Conservation (phyloP, 1,140 invertebrate genomes). For the Idris sp. region DNA sequence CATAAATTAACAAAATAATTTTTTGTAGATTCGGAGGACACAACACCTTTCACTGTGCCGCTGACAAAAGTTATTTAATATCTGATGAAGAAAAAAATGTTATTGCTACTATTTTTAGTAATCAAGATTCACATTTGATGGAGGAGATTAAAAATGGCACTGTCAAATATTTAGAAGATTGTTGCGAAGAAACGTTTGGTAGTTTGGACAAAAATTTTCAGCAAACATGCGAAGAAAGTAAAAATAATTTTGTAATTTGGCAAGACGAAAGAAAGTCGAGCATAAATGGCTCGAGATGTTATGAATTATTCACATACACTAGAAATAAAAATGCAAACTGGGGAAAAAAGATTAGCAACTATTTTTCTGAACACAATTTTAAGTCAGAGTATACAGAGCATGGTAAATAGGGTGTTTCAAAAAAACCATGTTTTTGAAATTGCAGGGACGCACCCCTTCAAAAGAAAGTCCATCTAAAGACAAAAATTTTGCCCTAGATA, state of each 20-base stretch:
- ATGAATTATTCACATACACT: constrained; percentile 24
- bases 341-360: constrained; percentile 8
- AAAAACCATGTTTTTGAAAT: too few relatives aligned
- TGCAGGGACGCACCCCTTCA: too few relatives aligned
- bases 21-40: too few relatives aligned
- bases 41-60: too few relatives aligned
- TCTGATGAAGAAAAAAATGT: too few relatives aligned
- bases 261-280: constrained; percentile 7
- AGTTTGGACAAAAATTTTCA: constrained; percentile 20
- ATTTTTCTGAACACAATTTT: constrained; percentile 29
- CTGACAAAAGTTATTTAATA: too few relatives aligned
- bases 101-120: too few relatives aligned
- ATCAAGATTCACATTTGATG: too few relatives aligned
- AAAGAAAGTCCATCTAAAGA: too few relatives aligned
- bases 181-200: constrained; percentile 7
- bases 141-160: not conserved
- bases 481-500: too few relatives aligned
- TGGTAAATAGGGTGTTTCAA: too few relatives aligned
- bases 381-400: constrained; percentile 38
- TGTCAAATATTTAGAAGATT: not conserved
- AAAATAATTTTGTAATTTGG: constrained; percentile 9
- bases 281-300: constrained; percentile 32
- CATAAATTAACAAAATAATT: too few relatives aligned
- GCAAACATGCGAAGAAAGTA: constrained; percentile 20
- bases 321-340: constrained; percentile 37